These are phyloP conservation scores for Zapornia atra DNA, from an alignment of 2,113 vertebrate species.

Conservation along the genomic window DNA sequence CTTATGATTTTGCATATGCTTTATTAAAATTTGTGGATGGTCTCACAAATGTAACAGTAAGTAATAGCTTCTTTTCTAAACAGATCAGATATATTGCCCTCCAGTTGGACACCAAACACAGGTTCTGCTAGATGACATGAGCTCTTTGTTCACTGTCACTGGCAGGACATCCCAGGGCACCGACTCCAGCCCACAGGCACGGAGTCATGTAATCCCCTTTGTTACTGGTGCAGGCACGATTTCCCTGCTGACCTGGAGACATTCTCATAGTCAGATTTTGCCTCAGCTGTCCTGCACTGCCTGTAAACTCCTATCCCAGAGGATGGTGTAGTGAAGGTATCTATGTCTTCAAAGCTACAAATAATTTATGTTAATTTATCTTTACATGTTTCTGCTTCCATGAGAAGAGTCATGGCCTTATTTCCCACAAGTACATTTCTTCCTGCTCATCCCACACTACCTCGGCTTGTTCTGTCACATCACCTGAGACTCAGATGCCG, in stretches of 20 bases:
- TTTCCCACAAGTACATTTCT: background rate
- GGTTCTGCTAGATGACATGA: background rate
- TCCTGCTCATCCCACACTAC: background rate
- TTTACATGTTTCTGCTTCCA: background rate
- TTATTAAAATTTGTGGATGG: background rate
- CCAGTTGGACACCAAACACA: background rate
- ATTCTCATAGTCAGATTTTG: background rate
- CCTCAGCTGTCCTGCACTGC: background rate
- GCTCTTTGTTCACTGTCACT: background rate
- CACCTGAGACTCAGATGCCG: background rate
- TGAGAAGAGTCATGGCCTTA: background rate
- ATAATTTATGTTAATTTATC: conserved; percentile 47
- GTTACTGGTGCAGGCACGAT: background rate
- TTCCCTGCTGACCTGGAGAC: background rate
- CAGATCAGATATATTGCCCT: background rate
- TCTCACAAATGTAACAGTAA: background rate
- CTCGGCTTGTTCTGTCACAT: background rate
- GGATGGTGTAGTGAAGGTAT: background rate
- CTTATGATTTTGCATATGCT: background rate
- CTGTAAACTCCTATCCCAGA: background rate
- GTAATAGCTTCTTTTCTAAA: background rate
- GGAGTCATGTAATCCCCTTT: background rate
- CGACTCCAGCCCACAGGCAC: background rate
- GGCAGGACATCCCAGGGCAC: background rate
- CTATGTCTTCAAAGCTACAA: background rate